phyloP scores from a whole-genome alignment of 2,888 invertebrate genomes.

The Phaedon cochleariae region DNA sequence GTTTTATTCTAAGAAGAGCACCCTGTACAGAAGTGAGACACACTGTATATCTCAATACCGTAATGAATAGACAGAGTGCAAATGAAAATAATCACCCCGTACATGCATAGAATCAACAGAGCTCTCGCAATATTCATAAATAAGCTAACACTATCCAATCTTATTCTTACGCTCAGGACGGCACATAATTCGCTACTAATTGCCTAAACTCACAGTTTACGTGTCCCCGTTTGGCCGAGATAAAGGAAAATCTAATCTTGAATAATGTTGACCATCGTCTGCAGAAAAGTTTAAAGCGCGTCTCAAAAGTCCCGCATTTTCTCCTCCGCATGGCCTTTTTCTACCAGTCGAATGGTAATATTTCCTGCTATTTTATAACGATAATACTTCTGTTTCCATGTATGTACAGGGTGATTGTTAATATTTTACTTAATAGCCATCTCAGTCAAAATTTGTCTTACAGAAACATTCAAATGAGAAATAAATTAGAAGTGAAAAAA shows the following conservation, averaged over 20 bases:
- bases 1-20: too few relatives aligned
- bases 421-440: too few relatives aligned
- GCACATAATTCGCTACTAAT: background rate
- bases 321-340: background rate
- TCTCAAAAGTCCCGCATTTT: background rate
- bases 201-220: slow-evolving; percentile 1
- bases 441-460: too few relatives aligned
- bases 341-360: background rate
- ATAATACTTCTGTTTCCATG: background rate
- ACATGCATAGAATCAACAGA: background rate
- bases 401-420: too few relatives aligned
- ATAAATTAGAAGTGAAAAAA: too few relatives aligned
- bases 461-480: too few relatives aligned
- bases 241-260: background rate
- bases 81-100: too few relatives aligned
- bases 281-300: background rate
- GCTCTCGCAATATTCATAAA: background rate
- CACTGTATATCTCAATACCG: too few relatives aligned
- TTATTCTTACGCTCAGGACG: background rate
- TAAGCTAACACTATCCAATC: background rate
- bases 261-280: slow-evolving; percentile 2
- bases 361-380: background rate
- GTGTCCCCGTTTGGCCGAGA: background rate
- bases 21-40: too few relatives aligned
- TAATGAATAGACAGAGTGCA: too few relatives aligned